Evolutionary conservation across 2,113 vertebrate species (phyloP).

Genomic region (Rhizomys pruinosus): DNA sequence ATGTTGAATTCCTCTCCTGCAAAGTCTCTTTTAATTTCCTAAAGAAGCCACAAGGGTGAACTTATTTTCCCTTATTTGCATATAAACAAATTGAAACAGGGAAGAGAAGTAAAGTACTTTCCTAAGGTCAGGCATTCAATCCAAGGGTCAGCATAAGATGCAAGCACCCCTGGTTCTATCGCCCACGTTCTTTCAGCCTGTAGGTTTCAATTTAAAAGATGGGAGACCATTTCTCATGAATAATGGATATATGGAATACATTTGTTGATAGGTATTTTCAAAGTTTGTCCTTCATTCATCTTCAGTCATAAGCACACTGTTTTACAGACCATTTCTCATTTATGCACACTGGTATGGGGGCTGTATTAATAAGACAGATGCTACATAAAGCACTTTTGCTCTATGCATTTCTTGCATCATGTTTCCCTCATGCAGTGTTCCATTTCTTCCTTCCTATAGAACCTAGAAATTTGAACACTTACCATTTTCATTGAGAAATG

Average conservation of each 20-base stretch:
- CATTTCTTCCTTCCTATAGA: rapidly evolving
- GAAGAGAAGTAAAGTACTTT: not conserved
- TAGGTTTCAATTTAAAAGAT: not conserved
- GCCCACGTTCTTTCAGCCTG: not conserved
- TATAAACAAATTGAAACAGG: not conserved
- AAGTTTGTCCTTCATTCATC: not conserved
- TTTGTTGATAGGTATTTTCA: not conserved
- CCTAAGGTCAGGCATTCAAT: not conserved
- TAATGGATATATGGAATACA: not conserved
- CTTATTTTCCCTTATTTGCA: not conserved
- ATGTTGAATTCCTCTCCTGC: not conserved
- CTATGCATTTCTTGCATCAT: rapidly evolving
- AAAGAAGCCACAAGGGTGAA: not conserved
- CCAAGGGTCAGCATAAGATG: not conserved
- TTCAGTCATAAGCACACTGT: not conserved
- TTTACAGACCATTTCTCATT: not conserved
- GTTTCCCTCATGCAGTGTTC: not conserved
- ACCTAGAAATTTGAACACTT: not conserved
- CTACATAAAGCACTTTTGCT: rapidly evolving
- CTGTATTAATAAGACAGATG: rapidly evolving
- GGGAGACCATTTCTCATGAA: not conserved
- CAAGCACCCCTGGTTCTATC: not conserved
- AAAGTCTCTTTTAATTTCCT: not conserved
- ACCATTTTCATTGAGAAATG: not conserved
- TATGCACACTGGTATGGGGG: not conserved